Base-by-base conservation (phyloP, 2,113 vertebrate genomes). In the Mustela nigripes region DNA sequence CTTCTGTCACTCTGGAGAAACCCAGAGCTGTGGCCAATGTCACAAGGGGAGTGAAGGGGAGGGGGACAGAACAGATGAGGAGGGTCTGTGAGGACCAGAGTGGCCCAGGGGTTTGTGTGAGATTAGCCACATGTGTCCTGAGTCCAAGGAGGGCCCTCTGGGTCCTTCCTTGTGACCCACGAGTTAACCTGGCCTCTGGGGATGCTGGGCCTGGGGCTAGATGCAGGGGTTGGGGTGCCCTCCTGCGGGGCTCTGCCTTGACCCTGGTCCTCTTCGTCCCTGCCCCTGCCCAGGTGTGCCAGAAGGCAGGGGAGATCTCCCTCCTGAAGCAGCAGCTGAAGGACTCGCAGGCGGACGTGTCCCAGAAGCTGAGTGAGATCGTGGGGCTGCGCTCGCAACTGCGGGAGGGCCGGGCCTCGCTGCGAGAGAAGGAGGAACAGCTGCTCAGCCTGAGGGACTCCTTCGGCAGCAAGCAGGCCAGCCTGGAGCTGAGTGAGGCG, bases 251-350 rank as follows among this genome's bases (percentile, higher is more conserved):
- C 96, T 80, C 82, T 76, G 48, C 50, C 45, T 94, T 97, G 45
- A 97, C 74, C 53, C 16, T n/a, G 78, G 76, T 80, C 96, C 74
- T 95, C 53, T 69, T 93, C 74, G 19, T 73, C 7, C 85, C 90
- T 58, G 71, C 1, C 76, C 84, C 98, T 18, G 85, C 96, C 56
- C 98, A 99, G 99, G 99, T 99, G 97, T 99, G 99, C 98, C 99
- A 99, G 98, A 99, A 99, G 98, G 99, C 99, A 0, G 99, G 99
- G 0, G 99, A 99, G 99, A 99, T 99, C 97, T 99, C 99, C 56
- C 98, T 99, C 96, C 98, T 99, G 95, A 99, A 99, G 98, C 99
- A 99, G 98, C 99, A 99, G 98, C 98, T 99, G 97, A 99, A 99
- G 98, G 99, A 99, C 97, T 99, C 99, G 56, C 99, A 99, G 91